These are phyloP conservation scores for Nothura maculosa DNA, from an alignment of 2,797 vertebrate species.

Conservation along the genomic window DNA sequence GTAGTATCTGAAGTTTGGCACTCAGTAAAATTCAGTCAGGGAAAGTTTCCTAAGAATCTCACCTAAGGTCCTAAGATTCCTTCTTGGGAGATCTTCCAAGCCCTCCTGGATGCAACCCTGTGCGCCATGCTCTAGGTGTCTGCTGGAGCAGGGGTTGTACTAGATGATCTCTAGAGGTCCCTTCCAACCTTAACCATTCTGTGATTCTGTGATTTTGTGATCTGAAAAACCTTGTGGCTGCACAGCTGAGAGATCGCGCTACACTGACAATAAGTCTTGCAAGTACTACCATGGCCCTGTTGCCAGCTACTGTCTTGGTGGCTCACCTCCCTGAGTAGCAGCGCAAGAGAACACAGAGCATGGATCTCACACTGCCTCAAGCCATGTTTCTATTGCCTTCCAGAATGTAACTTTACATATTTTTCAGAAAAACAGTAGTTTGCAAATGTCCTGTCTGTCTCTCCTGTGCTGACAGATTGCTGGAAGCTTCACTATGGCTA, in stretches of 20 bases:
- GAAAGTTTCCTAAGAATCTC: neutral
- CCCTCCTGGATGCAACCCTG: no score
- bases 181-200: no score
- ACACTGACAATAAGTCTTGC: neutral
- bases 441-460: slow-evolving; percentile 27
- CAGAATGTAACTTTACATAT: neutral
- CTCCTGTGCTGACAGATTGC: slow-evolving; percentile 30
- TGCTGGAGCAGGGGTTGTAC: no score
- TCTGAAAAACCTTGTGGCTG: neutral
- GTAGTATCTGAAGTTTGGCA: neutral
- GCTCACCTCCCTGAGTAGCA: neutral
- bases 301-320: neutral
- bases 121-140: no score
- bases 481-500: slow-evolving; percentile 9
- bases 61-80: no score
- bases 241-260: neutral
- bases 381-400: neutral
- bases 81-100: no score
- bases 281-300: neutral
- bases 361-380: neutral
- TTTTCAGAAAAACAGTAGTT: slow-evolving; percentile 13
- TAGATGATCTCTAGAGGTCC: no score
- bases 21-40: neutral
- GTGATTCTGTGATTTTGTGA: no score
- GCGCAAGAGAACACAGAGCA: neutral